Evolutionary conservation across 2,113 vertebrate species (phyloP).

Genomic region (Brevimyrus niger): DNA sequence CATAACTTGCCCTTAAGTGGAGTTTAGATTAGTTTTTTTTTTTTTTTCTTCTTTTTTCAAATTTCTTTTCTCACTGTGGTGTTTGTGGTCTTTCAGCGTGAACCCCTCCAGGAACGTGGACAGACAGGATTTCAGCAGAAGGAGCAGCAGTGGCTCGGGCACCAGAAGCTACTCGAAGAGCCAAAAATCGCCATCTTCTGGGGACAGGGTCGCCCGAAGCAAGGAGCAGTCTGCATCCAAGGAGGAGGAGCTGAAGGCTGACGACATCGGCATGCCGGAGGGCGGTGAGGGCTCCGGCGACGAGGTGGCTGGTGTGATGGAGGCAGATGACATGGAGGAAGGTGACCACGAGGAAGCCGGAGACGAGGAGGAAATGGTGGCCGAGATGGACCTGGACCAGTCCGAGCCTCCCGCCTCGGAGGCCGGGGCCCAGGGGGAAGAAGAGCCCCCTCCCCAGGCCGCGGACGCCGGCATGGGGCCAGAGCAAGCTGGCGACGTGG

Average conservation of each 20-base stretch:
- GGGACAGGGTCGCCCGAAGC: constrained; percentile 25
- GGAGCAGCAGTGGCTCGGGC: constrained; percentile 25
- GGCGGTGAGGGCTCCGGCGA: constrained; percentile 13
- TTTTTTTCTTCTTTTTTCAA: background rate
- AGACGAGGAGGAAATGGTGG: constrained; percentile 1
- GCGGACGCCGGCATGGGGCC: background rate
- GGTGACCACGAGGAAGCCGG: background rate
- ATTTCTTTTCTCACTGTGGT: too few relatives aligned
- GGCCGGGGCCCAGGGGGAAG: background rate
- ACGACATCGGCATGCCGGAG: background rate
- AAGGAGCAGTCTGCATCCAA: constrained; percentile 37
- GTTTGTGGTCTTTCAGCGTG: constrained; percentile 41
- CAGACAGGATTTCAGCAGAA: constrained; percentile 20
- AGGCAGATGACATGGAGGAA: constrained; percentile 14
- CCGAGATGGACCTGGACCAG: background rate
- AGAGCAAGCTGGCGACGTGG: background rate
- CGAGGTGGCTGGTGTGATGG: constrained; percentile 22
- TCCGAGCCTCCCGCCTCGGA: background rate
- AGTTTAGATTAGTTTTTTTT: background rate
- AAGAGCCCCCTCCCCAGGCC: background rate
- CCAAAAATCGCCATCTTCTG: constrained; percentile 18
- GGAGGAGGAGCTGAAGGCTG: constrained; percentile 20
- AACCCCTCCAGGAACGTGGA: constrained; percentile 35
- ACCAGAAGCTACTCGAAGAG: constrained; percentile 34
- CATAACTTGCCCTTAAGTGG: background rate